These are phyloP conservation scores for Adelphocoris suturalis DNA, from an alignment of 2,888 invertebrate genomes.

Conservation along the genomic window DNA sequence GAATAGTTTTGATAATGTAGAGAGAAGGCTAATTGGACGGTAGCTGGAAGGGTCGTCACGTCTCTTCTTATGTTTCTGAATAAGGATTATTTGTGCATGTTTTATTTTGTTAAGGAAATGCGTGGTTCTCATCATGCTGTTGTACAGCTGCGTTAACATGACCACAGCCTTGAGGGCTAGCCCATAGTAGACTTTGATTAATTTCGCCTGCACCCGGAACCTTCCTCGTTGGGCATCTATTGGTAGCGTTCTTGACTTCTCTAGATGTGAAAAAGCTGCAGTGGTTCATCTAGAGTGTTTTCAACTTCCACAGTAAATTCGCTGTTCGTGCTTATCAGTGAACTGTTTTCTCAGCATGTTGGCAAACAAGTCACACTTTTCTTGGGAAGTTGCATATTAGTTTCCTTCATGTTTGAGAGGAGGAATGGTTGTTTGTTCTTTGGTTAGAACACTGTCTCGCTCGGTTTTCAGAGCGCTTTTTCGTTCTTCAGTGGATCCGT, in stretches of 20 bases:
- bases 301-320: background rate
- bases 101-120: constrained; percentile 16
- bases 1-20: background rate
- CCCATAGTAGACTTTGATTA: background rate
- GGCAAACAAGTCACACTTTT: background rate
- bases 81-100: background rate
- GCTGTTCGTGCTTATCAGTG: background rate
- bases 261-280: background rate
- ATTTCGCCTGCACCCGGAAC: background rate
- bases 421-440: no score
- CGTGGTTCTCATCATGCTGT: background rate
- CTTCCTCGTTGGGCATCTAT: constrained; percentile 1
- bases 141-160: constrained; percentile 30
- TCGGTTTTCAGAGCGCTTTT: no score
- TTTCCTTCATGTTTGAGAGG: no score
- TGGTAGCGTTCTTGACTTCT: background rate
- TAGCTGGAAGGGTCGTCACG: constrained; percentile 5
- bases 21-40: background rate
- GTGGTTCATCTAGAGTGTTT: background rate
- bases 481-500: no score
- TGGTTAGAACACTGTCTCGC: no score
- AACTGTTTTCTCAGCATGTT: background rate
- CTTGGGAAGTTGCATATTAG: no score
- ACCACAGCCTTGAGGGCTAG: constrained; percentile 6
- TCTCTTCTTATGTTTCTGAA: background rate